Evolutionary conservation across 1,140 invertebrate genomes (phyloP).

Genomic region (Panagrolaimus sp.): DNA sequence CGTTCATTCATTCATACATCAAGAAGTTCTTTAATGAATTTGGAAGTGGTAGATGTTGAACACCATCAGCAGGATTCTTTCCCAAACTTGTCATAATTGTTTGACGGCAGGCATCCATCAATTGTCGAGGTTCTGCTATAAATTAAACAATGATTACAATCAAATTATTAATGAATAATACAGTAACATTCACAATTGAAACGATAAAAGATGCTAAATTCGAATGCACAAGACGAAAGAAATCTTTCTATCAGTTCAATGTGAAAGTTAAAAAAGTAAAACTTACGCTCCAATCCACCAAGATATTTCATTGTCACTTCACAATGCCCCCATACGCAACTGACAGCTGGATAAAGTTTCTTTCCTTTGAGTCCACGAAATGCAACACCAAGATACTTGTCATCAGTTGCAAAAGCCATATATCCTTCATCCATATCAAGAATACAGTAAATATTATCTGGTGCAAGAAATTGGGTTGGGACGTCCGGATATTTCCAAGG

Average conservation of each 20-base stretch:
- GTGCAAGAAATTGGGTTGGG: background rate
- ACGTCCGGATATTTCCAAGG: background rate
- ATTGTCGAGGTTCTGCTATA: slow-evolving; percentile 43
- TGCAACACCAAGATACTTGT: slow-evolving; percentile 92
- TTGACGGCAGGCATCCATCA: slow-evolving; percentile 50
- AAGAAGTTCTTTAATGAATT: slow-evolving; percentile 16
- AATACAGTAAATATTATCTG: slow-evolving; percentile 73
- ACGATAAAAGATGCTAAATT: too few relatives aligned
- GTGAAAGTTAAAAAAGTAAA: too few relatives aligned
- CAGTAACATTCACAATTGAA: too few relatives aligned
- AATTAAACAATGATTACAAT: too few relatives aligned
- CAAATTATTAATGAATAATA: too few relatives aligned
- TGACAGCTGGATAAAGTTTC: slow-evolving; percentile 94
- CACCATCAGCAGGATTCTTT: background rate
- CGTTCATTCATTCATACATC: too few relatives aligned
- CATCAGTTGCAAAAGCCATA: slow-evolving; percentile 92
- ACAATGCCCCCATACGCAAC: slow-evolving; percentile 98
- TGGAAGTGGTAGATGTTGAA: slow-evolving; percentile 14
- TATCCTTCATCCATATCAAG: slow-evolving; percentile 99
- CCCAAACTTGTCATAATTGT: slow-evolving; percentile 31
- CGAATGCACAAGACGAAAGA: too few relatives aligned
- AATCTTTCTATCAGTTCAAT: too few relatives aligned
- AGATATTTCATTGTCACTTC: slow-evolving; percentile 99
- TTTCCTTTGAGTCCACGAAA: slow-evolving; percentile 92
- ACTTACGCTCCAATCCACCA: slow-evolving; percentile 88